A percentile compares a stretch with the other conserved stretches of the same genome.
Conservation (phyloP, 2,113 vertebrate species). For the Copsychus sechellarum region DNA sequence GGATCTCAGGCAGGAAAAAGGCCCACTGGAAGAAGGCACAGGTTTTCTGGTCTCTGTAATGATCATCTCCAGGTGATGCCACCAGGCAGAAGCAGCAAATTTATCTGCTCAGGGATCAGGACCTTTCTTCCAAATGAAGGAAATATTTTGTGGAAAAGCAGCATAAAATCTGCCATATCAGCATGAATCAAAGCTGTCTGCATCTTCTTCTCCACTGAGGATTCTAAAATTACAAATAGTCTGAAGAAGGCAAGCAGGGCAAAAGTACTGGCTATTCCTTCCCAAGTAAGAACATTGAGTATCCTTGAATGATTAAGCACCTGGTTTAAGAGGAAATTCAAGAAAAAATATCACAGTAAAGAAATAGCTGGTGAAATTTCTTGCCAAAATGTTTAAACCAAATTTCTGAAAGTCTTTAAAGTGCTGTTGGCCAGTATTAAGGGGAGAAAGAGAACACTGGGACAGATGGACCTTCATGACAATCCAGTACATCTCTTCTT, state of each 20-base stretch:
- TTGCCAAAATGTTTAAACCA: neutral
- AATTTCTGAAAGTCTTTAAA: neutral
- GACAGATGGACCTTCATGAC: neutral
- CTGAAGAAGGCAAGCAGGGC: neutral
- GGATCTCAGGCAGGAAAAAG: neutral
- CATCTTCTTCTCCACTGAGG: neutral
- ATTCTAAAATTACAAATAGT: neutral
- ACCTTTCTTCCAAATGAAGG: neutral
- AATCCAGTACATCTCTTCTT: neutral
- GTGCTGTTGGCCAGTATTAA: neutral
- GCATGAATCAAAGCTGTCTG: neutral
- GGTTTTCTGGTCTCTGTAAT: neutral
- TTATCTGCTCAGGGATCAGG: neutral
- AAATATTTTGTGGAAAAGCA: neutral
- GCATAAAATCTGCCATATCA: neutral
- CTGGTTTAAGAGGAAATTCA: neutral
- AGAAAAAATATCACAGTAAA: neutral
- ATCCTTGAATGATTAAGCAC: neutral
- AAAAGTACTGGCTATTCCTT: neutral
- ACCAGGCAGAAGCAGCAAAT: neutral
- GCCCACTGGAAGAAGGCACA: neutral
- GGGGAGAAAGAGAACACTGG: neutral
- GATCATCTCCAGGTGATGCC: neutral
- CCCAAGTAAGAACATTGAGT: neutral
- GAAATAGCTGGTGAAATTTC: neutral